A percentile compares a stretch with the other conserved stretches of the same genome.
Evolutionary conservation across 2,797 vertebrate genomes (phyloP).

Genomic region (Lithobates sylvaticus): DNA sequence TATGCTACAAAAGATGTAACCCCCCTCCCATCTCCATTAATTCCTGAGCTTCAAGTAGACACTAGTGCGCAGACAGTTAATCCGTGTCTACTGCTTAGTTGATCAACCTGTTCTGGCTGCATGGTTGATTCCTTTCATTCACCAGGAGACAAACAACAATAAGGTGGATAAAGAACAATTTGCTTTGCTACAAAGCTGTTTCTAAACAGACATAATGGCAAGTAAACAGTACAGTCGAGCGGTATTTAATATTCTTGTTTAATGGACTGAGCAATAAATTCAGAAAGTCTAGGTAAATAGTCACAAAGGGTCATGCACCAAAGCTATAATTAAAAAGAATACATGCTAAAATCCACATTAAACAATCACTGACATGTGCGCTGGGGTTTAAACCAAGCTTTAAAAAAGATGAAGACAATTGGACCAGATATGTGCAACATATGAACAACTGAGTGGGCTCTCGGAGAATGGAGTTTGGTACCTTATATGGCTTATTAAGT

Average conservation of each 20-base stretch:
- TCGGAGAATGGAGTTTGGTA: too few species aligned
- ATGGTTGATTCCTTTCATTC: constrained; percentile 59
- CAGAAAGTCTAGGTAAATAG: constrained; percentile 39
- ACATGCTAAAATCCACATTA: constrained; percentile 7
- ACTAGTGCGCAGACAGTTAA: constrained; percentile 59
- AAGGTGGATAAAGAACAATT: constrained; percentile 50
- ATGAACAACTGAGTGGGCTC: neutral
- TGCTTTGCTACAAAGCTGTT: constrained; percentile 53
- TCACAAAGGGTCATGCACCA: constrained; percentile 30
- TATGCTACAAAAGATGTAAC: constrained; percentile 7
- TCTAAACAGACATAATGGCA: constrained; percentile 52
- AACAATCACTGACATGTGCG: constrained; percentile 23
- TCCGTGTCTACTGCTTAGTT: constrained; percentile 52
- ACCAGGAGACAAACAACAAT: constrained; percentile 58
- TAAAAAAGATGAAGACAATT: neutral
- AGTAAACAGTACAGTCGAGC: constrained; percentile 35
- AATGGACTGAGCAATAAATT: constrained; percentile 52
- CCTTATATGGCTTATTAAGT: too few species aligned
- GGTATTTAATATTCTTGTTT: constrained; percentile 42
- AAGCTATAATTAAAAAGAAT: constrained; percentile 7
- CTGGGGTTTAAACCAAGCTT: neutral
- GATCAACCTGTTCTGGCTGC: constrained; percentile 60
- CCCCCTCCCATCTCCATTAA: constrained; percentile 35
- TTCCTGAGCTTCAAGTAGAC: constrained; percentile 33
- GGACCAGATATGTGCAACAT: neutral